Evolutionary conservation across 2,888 invertebrate genomes (phyloP), one percentile per base, ranked within the genome.

Genomic region (Ashinkailepas kermadecensis): DNA sequence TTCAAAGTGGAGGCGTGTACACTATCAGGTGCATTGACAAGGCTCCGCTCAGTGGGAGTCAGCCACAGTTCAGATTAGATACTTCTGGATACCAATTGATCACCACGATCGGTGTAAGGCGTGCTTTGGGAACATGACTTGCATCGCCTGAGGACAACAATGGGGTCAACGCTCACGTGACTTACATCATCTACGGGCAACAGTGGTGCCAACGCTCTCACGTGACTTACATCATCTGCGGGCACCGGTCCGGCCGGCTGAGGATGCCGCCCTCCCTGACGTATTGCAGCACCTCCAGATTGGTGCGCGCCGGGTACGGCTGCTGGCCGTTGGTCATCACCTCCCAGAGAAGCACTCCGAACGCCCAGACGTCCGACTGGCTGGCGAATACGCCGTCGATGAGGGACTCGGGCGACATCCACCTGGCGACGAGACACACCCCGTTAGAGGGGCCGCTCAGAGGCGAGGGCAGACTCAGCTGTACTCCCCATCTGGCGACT

Each of bases 361-460:
- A 96, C 0, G 95, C 93, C 98, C 98, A 98, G 9, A 98, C 97
- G 87, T 99, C 99, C 0, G 96, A 96, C 87, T 98, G 97, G 81
- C 95, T 94, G 0, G 97, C 97, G 87, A 98, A 99, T 0, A 98
- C 94, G 0, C 98, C 97, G 87, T 98, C 97, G 2, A 96, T 93
- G 18, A 99, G 89, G 56, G 97, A 96, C 88, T 99, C 99, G 1
- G 98, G 98, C 0, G 97, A 93, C 97, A 99, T 98, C 99, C 99
- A 99, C 70, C 88, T 86, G 79, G 21, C 0, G 13, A 81, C 18
- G 21, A 15, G 74, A 25, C 15, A 18, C 2, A 12, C 54, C 56
- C 7, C 1, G 56, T 78, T 23, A 56, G 56, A 78, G 54, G 39
- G 39, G 39, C 39, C 39, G 39, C 39, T 39, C 39, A 39, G 39